Conservation (phyloP, 2,888 invertebrate genomes). For the Cantharis flavilabris region DNA sequence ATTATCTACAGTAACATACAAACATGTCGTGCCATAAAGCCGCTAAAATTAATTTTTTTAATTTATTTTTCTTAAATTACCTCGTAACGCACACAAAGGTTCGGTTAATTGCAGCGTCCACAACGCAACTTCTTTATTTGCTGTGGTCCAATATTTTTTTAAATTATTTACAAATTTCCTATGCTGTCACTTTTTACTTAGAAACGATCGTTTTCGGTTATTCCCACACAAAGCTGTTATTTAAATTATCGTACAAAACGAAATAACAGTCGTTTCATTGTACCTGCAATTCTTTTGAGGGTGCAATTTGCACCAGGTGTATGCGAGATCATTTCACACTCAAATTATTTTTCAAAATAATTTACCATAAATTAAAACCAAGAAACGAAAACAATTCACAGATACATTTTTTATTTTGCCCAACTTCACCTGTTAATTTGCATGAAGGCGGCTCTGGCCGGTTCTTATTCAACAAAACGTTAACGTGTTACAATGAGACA, state of each 20-base stretch:
- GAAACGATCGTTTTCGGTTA: not conserved
- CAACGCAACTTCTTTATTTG: not conserved
- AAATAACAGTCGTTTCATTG: not conserved
- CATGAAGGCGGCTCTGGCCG: not conserved
- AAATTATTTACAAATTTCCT: not conserved
- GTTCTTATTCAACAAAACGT: not conserved
- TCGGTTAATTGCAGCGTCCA: not conserved
- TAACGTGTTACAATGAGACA: not conserved
- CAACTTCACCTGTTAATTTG: not conserved
- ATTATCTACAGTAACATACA: conserved; percentile 21
- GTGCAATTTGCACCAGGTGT: not conserved
- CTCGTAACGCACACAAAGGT: not conserved
- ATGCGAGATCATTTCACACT: not conserved
- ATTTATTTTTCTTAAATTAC: not conserved
- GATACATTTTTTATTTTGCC: not conserved
- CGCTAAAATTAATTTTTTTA: conserved; percentile 8
- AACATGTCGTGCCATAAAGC: conserved; percentile 20
- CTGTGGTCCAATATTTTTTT: not conserved
- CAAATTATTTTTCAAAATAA: not conserved
- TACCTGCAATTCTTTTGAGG: not conserved
- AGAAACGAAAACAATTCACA: not conserved
- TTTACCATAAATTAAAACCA: not conserved
- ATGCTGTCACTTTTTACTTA: not conserved
- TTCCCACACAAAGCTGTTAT: not conserved
- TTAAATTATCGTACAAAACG: not conserved